These are phyloP conservation scores for Drosophila setifemur DNA, from an alignment of 1,140 invertebrate genomes.

Conservation along the genomic window DNA sequence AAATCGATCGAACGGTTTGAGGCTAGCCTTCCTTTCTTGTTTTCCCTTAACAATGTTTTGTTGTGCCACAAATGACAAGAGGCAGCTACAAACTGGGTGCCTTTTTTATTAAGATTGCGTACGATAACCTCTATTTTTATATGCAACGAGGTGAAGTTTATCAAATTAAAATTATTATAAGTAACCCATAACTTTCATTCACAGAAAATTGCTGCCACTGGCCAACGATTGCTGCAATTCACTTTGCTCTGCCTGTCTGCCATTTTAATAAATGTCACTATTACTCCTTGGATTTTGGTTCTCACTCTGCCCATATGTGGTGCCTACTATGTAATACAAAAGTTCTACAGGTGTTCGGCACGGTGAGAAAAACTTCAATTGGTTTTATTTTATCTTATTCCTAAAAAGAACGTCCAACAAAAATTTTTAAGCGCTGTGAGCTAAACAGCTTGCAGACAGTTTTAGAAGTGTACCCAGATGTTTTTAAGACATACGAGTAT, in stretches of 20 bases:
- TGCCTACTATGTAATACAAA: slow-evolving; percentile 87
- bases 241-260: slow-evolving; percentile 88
- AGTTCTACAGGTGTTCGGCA: slow-evolving; percentile 88
- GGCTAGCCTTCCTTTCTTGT: slow-evolving; percentile 11
- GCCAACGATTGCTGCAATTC: slow-evolving; percentile 89
- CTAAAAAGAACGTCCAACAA: too few relatives aligned
- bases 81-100: slow-evolving; percentile 21
- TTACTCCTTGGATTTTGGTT: slow-evolving; percentile 88
- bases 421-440: too few relatives aligned
- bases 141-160: not conserved
- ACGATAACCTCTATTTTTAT: slow-evolving; percentile 39
- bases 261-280: slow-evolving; percentile 87
- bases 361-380: slow-evolving; percentile 85
- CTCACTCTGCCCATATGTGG: slow-evolving; percentile 86
- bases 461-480: too few relatives aligned
- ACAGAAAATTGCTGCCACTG: slow-evolving; percentile 90
- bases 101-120: slow-evolving; percentile 41
- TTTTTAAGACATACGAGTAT: too few relatives aligned
- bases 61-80: slow-evolving; percentile 42
- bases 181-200: not conserved
- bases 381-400: too few relatives aligned
- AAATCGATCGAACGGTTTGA: too few relatives aligned
- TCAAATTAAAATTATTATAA: not conserved
- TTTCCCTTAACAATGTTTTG: slow-evolving; percentile 17
- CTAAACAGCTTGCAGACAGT: too few relatives aligned